phyloP scores from a whole-genome alignment of 2,113 vertebrate genomes.

The Tragelaphus buxtoni region DNA sequence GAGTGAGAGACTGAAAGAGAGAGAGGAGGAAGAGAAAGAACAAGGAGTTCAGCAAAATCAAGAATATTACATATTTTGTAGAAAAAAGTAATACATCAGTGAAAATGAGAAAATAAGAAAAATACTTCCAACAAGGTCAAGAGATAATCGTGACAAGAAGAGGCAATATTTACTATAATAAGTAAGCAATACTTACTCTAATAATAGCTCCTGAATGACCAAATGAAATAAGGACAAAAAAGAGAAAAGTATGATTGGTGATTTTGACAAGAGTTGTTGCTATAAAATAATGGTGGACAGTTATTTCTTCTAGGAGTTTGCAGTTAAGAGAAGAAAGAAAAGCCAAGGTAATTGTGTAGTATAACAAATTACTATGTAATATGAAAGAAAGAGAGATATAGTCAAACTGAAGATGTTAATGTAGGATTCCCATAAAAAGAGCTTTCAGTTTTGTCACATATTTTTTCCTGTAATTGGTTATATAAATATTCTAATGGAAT shows the following conservation, averaged over 20 bases:
- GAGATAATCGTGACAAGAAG: background rate
- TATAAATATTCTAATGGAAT: background rate
- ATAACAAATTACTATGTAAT: background rate
- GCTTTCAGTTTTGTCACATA: background rate
- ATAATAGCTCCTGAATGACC: background rate
- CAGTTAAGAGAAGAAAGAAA: background rate
- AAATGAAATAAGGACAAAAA: background rate
- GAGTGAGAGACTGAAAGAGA: background rate
- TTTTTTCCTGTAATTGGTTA: background rate
- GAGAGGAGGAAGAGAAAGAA: background rate
- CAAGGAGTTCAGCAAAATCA: background rate
- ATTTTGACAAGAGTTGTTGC: background rate
- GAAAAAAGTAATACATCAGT: background rate
- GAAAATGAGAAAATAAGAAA: background rate
- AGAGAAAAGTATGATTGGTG: background rate
- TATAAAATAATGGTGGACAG: background rate
- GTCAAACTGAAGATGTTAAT: background rate
- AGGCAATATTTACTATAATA: background rate
- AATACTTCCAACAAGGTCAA: background rate
- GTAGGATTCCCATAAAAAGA: background rate
- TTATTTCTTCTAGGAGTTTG: background rate
- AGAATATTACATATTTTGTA: background rate
- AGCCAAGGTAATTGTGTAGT: background rate
- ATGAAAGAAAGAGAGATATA: background rate
- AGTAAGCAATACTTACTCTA: background rate